Percentiles rank a stretch among this genome's conserved stretches.
phyloP scores from a whole-genome alignment of 1,140 invertebrate species.

The Drosophila dunni region DNA sequence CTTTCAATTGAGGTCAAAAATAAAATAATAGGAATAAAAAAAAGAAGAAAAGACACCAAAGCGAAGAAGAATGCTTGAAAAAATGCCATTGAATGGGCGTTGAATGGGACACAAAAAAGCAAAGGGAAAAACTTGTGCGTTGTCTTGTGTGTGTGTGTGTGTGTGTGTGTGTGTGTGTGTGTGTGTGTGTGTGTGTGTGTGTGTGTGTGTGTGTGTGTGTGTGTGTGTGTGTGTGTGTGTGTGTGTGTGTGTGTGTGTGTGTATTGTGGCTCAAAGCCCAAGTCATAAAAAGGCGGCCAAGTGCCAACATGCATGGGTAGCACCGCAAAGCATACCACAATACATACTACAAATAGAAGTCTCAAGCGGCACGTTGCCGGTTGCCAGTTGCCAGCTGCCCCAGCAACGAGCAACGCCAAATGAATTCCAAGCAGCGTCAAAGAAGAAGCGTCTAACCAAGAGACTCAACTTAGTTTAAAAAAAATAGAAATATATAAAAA shows the following conservation, averaged over 20 bases:
- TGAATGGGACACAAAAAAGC: conserved; percentile 36
- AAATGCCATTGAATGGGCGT: conserved; percentile 78
- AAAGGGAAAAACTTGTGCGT: conserved; percentile 7
- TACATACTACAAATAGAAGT: conserved; percentile 32
- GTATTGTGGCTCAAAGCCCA: conserved; percentile 41
- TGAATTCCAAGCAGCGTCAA: conserved; percentile 29
- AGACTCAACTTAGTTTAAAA: conserved; percentile 9
- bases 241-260: conserved; percentile 29
- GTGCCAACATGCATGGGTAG: conserved; percentile 66
- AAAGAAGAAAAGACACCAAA: neutral
- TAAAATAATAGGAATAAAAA: conserved; percentile 48
- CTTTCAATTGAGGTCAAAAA: conserved; percentile 74
- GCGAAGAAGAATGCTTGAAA: conserved; percentile 45
- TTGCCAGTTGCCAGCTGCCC: conserved; percentile 7
- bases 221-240: conserved; percentile 41
- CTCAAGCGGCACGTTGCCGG: conserved; percentile 55
- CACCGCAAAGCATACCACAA: conserved; percentile 64
- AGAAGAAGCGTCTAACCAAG: conserved; percentile 45
- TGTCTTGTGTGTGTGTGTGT: conserved; percentile 27
- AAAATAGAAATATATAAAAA: conserved; percentile 17
- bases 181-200: conserved; percentile 35
- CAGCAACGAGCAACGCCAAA: conserved; percentile 27
- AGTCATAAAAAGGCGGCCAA: conserved; percentile 67
- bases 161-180: conserved; percentile 36
- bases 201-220: conserved; percentile 38